These are phyloP conservation scores for Sycophila sp. DNA, from an alignment of 1,140 invertebrate genomes.

Conservation along the genomic window DNA sequence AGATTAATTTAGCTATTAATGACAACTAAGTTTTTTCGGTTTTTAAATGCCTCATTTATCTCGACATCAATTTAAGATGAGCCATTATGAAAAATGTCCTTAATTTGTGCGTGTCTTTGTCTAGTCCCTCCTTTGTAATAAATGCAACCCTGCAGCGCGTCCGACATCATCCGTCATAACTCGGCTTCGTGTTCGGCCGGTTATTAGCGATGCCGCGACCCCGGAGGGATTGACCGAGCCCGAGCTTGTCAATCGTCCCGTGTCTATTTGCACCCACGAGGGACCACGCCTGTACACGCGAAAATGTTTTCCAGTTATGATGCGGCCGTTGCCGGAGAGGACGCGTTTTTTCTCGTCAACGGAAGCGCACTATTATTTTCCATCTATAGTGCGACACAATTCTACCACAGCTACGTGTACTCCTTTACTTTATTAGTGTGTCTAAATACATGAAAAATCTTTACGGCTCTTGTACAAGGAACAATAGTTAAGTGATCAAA, in stretches of 20 bases:
- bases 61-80: no score
- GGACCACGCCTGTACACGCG: neutral
- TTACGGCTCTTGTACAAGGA: no score
- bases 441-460: neutral
- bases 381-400: neutral
- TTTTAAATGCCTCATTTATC: no score
- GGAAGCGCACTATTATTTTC: no score
- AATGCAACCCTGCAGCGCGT: slow-evolving; percentile 10
- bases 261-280: neutral
- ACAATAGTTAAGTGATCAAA: no score
- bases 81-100: no score
- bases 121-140: no score
- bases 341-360: neutral
- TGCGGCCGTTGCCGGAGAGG: neutral
- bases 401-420: no score
- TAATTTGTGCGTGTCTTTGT: neutral
- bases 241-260: slow-evolving; percentile 28
- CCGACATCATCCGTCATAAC: slow-evolving; percentile 52
- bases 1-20: no score
- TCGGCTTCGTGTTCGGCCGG: slow-evolving; percentile 46
- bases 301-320: neutral
- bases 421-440: slow-evolving; percentile 1
- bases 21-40: no score
- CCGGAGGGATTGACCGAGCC: slow-evolving; percentile 38
- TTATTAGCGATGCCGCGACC: slow-evolving; percentile 52